phyloP scores from a whole-genome alignment of 2,888 invertebrate genomes.

The Agonum fuliginosum region DNA sequence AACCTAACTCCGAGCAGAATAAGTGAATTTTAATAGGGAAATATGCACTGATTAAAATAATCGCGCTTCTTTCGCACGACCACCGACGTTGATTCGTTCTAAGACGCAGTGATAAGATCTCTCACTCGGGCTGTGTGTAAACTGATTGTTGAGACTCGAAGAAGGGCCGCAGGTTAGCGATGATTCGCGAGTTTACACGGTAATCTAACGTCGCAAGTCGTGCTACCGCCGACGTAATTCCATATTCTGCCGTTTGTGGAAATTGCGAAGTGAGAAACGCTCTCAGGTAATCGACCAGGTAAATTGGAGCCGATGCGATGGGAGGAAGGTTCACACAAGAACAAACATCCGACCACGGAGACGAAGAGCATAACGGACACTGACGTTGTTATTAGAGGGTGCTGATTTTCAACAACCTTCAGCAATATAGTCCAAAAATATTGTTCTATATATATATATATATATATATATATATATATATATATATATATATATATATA shows the following conservation, averaged over 20 bases:
- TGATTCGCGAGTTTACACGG: slow-evolving; percentile 31
- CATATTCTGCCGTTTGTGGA: slow-evolving; percentile 10
- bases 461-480: no score
- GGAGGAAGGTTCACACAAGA: slow-evolving; percentile 15
- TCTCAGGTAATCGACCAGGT: neutral
- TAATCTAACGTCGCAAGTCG: slow-evolving; percentile 25
- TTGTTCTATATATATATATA: no score
- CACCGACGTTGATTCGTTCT: slow-evolving; percentile 43
- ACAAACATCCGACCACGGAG: neutral
- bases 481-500: no score
- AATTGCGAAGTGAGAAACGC: slow-evolving; percentile 16
- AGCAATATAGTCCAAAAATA: no score
- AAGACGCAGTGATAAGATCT: slow-evolving; percentile 11
- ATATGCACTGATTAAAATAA: slow-evolving; percentile 51
- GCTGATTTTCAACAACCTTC: no score
- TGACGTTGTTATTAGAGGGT: no score
- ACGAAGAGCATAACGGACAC: no score
- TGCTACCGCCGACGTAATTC: slow-evolving; percentile 27
- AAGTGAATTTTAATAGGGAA: slow-evolving; percentile 45
- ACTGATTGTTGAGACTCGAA: slow-evolving; percentile 12
- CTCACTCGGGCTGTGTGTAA: neutral
- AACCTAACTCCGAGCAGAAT: neutral
- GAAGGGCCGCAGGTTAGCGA: slow-evolving; percentile 4
- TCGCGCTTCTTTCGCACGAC: slow-evolving; percentile 53
- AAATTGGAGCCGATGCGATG: neutral